Percentiles rank a stretch among this genome's conserved stretches.
Conservation (phyloP, 2,888 invertebrate species). For the Andrena chrysosceles region DNA sequence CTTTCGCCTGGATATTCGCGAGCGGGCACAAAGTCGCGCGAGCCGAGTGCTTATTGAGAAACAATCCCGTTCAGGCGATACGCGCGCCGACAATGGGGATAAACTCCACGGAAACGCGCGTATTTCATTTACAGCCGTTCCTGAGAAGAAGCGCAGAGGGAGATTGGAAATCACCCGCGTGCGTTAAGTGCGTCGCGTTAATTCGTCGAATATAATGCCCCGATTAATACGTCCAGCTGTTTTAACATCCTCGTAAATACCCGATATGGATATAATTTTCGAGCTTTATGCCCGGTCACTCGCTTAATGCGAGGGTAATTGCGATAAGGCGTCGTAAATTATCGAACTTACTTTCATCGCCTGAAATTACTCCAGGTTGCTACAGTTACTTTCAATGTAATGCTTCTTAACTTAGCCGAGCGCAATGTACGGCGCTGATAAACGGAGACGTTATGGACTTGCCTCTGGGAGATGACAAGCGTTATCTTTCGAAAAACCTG, state of each 20-base stretch:
- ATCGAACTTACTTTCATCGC: slow-evolving; percentile 25
- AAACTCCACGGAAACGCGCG: slow-evolving; percentile 4
- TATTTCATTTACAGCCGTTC: neutral
- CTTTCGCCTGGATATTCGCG: slow-evolving; percentile 37
- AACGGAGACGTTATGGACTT: neutral
- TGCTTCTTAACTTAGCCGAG: neutral
- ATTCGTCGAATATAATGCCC: slow-evolving; percentile 37
- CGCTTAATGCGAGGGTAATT: slow-evolving; percentile 42
- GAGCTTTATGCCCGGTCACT: slow-evolving; percentile 6
- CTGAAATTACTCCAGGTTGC: slow-evolving; percentile 32
- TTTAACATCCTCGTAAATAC: slow-evolving; percentile 55
- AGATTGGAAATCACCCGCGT: slow-evolving; percentile 7
- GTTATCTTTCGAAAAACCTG: too few relatives aligned
- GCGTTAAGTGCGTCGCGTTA: slow-evolving; percentile 26
- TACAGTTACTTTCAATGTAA: slow-evolving; percentile 35
- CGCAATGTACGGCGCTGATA: neutral
- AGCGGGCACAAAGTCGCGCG: neutral
- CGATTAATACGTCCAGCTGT: slow-evolving; percentile 38
- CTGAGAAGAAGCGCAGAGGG: neutral
- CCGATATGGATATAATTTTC: slow-evolving; percentile 38
- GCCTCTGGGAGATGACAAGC: neutral
- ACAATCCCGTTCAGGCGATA: slow-evolving; percentile 3
- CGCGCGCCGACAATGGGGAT: slow-evolving; percentile 14
- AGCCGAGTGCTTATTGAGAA: slow-evolving; percentile 18
- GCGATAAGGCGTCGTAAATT: slow-evolving; percentile 50